Percentiles rank a stretch among this genome's conserved stretches.
Conservation (phyloP, 1,140 invertebrate genomes). For the Sitophilus oryzae region DNA sequence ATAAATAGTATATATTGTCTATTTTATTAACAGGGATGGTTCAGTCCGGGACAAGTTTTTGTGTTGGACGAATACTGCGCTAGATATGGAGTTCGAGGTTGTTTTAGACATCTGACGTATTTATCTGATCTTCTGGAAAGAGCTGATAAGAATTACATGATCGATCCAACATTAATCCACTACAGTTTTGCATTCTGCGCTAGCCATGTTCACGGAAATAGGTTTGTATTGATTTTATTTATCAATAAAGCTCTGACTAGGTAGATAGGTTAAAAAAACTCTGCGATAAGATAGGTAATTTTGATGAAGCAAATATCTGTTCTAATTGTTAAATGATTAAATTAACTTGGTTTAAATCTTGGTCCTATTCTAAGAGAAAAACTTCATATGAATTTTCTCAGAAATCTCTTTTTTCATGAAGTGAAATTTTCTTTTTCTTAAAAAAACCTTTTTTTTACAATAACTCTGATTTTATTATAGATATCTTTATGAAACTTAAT, state of each 20-base stretch:
- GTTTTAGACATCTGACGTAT: slow-evolving; percentile 93
- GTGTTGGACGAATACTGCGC: slow-evolving; percentile 98
- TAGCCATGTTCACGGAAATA: slow-evolving; percentile 96
- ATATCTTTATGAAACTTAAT: no score
- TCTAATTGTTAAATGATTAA: no score
- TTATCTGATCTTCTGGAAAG: slow-evolving; percentile 92
- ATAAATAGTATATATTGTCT: no score
- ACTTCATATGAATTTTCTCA: no score
- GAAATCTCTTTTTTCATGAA: not conserved
- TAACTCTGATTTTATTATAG: no score
- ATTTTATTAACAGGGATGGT: slow-evolving; percentile 79
- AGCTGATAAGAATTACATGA: slow-evolving; percentile 90
- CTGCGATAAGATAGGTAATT: slow-evolving; percentile 5
- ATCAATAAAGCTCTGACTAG: not conserved
- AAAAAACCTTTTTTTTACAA: no score
- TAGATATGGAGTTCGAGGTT: slow-evolving; percentile 92
- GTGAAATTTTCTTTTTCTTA: no score
- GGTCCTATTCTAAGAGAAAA: no score
- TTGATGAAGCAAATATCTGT: not conserved
- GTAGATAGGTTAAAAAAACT: slow-evolving; percentile 34
- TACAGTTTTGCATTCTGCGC: slow-evolving; percentile 99
- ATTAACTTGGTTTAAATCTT: no score
- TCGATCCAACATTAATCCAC: slow-evolving; percentile 97
- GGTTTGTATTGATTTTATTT: slow-evolving; percentile 51
- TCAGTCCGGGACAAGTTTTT: slow-evolving; percentile 97